phyloP scores from a whole-genome alignment of 2,888 invertebrate species.

The Xanthia icteritia region DNA sequence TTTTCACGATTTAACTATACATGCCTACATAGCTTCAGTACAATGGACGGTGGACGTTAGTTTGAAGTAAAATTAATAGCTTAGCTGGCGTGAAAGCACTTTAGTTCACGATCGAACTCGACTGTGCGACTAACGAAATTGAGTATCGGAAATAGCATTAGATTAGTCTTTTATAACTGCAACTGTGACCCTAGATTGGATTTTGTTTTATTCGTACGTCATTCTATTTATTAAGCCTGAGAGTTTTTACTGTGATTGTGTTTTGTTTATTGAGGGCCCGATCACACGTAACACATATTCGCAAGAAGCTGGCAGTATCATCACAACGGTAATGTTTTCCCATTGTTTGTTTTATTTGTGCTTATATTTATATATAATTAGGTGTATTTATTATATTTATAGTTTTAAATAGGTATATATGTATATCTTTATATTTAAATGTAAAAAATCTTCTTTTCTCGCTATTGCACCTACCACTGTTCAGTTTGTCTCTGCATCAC shows the following conservation, averaged over 20 bases:
- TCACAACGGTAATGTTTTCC: too few species aligned
- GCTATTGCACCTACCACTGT: too few species aligned
- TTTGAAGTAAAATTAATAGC: conserved; percentile 72
- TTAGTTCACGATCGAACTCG: conserved; percentile 60
- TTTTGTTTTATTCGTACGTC: conserved; percentile 55
- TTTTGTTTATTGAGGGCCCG: conserved; percentile 4
- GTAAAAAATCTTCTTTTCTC: too few species aligned
- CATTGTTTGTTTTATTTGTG: too few species aligned
- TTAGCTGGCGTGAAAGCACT: conserved; percentile 68
- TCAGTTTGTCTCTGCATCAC: too few species aligned
- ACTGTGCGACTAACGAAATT: conserved; percentile 68
- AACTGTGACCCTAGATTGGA: conserved; percentile 66
- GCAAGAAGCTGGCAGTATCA: too few species aligned
- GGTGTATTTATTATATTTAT: too few species aligned
- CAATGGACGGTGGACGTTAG: conserved; percentile 53
- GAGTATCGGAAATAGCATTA: conserved; percentile 75
- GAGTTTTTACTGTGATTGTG: conserved; percentile 3
- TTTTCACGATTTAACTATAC: conserved; percentile 19
- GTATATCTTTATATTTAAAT: too few species aligned
- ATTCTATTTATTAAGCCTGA: conserved; percentile 57
- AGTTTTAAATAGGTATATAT: too few species aligned
- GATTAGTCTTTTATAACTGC: conserved; percentile 72
- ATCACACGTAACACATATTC: too few species aligned
- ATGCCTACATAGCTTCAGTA: conserved; percentile 16
- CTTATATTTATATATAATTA: too few species aligned